A percentile compares a stretch with the other conserved stretches of the same genome.
These are phyloP conservation scores for Chionomys nivalis DNA, from an alignment of 2,113 vertebrate species.

Conservation along the genomic window DNA sequence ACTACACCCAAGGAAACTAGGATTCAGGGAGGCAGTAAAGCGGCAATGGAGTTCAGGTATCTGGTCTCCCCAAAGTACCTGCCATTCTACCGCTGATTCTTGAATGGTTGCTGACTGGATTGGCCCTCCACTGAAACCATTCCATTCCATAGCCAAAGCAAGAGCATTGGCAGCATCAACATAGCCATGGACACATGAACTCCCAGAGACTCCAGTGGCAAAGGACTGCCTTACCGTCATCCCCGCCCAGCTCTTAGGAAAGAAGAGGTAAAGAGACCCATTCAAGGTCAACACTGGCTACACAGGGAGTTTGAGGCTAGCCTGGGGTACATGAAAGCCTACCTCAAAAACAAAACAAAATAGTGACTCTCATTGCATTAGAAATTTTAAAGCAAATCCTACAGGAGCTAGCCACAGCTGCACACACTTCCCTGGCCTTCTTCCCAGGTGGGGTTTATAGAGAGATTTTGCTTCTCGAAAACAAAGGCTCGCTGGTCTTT, in stretches of 20 bases:
- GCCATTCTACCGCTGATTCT: slow-evolving; percentile 90
- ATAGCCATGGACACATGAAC: slow-evolving; percentile 94
- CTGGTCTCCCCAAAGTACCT: slow-evolving; percentile 90
- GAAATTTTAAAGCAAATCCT: not conserved
- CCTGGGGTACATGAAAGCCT: not conserved
- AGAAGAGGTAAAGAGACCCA: not conserved
- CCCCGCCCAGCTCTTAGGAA: slow-evolving; percentile 31
- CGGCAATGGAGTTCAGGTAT: slow-evolving; percentile 86
- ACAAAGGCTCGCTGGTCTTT: not conserved
- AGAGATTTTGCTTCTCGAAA: not conserved
- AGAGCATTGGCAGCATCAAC: slow-evolving; percentile 91
- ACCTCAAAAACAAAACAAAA: not conserved
- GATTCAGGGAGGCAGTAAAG: slow-evolving; percentile 68
- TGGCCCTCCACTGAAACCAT: slow-evolving; percentile 93
- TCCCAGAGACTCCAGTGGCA: slow-evolving; percentile 92
- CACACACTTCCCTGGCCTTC: not conserved
- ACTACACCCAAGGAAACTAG: not conserved
- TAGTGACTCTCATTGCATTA: not conserved
- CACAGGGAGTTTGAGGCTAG: not conserved
- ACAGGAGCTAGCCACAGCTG: no score
- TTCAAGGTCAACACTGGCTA: not conserved
- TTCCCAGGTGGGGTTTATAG: fast-evolving
- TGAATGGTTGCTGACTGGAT: slow-evolving; percentile 90
- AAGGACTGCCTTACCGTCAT: slow-evolving; percentile 94
- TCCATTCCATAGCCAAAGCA: slow-evolving; percentile 92